Evolutionary conservation across 2,888 invertebrate species (phyloP).

Genomic region (Margaritifera margaritifera): DNA sequence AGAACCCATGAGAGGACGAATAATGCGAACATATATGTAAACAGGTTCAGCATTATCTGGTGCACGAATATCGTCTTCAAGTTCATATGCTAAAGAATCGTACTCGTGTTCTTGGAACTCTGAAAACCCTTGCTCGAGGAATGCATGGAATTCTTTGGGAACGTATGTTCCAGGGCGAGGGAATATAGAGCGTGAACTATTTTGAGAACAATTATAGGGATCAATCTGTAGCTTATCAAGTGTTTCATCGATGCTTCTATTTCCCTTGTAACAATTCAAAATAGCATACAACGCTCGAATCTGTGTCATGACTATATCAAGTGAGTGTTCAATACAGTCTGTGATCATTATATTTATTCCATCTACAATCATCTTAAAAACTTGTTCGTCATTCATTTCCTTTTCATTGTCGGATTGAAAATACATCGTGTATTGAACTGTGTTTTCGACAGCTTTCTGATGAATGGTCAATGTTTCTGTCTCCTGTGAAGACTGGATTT

Average conservation of each 20-base stretch:
- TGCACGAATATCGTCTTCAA: constrained; percentile 12
- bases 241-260: background rate
- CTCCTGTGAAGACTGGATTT: too few species aligned
- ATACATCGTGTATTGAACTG: too few species aligned
- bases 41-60: constrained; percentile 4
- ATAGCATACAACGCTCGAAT: too few species aligned
- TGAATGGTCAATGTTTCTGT: too few species aligned
- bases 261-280: background rate
- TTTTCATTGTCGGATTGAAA: too few species aligned
- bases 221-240: constrained; percentile 6
- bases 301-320: too few species aligned
- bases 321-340: too few species aligned
- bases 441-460: too few species aligned
- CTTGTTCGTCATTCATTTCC: too few species aligned
- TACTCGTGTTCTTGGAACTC: constrained; percentile 30
- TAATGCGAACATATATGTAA: constrained; percentile 28
- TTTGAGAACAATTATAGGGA: background rate
- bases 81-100: constrained; percentile 17
- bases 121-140: constrained; percentile 29
- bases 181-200: constrained; percentile 3
- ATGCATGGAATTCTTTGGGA: constrained; percentile 23
- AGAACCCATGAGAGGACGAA: background rate
- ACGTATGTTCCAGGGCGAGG: constrained; percentile 34
- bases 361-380: too few species aligned
- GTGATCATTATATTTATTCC: too few species aligned